phyloP scores from a whole-genome alignment of 2,797 vertebrate species.

The Sphaeramia orbicularis region DNA sequence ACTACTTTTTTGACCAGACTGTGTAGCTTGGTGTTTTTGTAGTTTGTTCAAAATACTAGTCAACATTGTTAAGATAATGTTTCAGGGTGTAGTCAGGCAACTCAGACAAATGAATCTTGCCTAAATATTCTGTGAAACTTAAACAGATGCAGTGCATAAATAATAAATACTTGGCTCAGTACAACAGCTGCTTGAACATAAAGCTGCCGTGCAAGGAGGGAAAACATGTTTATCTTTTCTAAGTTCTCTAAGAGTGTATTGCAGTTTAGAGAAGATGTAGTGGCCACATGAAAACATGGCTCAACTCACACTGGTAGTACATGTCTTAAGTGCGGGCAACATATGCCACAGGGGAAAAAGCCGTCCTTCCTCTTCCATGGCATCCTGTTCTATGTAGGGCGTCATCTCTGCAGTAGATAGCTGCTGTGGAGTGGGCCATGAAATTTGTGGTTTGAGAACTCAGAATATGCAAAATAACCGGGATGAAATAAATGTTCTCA shows the following conservation, averaged over 20 bases:
- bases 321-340: neutral
- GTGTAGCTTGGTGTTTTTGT: too few species aligned
- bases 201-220: neutral
- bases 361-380: slow-evolving; percentile 6
- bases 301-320: neutral
- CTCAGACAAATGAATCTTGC: neutral
- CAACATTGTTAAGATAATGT: neutral
- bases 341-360: slow-evolving; percentile 12
- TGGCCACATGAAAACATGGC: neutral
- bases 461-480: neutral
- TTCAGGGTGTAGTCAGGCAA: neutral
- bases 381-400: slow-evolving; percentile 1
- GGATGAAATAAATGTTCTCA: too few species aligned
- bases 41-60: neutral
- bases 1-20: too few species aligned
- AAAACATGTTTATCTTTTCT: neutral
- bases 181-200: neutral
- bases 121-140: slow-evolving; percentile 2
- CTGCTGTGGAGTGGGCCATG: slow-evolving; percentile 3
- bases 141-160: neutral
- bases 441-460: slow-evolving; percentile 3
- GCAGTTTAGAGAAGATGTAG: neutral
- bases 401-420: slow-evolving; percentile 4
- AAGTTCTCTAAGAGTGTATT: neutral
- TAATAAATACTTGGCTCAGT: neutral